Base-by-base conservation (phyloP, 2,113 vertebrate genomes). In the Parus major region DNA sequence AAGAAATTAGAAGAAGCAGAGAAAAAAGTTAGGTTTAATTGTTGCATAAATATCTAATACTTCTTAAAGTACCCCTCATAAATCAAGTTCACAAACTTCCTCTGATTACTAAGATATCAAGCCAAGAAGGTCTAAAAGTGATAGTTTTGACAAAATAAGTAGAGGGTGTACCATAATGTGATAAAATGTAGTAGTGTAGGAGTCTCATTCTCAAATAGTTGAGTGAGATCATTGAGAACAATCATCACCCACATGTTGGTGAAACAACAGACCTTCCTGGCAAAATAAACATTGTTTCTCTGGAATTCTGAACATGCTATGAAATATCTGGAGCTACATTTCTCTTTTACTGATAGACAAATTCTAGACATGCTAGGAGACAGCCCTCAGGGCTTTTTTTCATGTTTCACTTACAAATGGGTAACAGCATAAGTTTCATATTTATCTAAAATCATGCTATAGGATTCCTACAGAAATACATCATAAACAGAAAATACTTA, bases 381-480 rank as follows among this genome's bases (percentile, higher is more conserved):
- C 71, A 95, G 71, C 68, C 68, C 57, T 80, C 42, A 65, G 16
- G 80, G 11, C 16, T 79, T 87, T 91, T 92, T 82, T 93, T 92
- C 23, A 10, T 35, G 81, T 82, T 95, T 86, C 66, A 86, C 66
- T 95, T 93, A 81, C 13, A 96, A 86, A 90, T 39, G 42, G 39
- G 21, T 76, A 69, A 91, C 57, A 88, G 27, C 46, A 36, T 83
- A 95, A 64, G 24, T 60, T 93, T 94, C 35, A 12, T 60, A 61
- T 93, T 92, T 93, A 64, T 69, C 25, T 94, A 75, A 90, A 96
- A 90, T 71, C 18, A 76, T 66, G 19, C 59, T 61, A 75, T 18
- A 90, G 65, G 5, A 65, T 39, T 85, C 25, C 36, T 75, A 71
- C 42, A 35, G 29, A 33, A 84, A 79, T 31, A 28, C 7, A 9